A percentile compares a stretch with the other conserved stretches of the same genome.
Conservation (phyloP, 2,888 invertebrate genomes). For the Volucella zonaria region DNA sequence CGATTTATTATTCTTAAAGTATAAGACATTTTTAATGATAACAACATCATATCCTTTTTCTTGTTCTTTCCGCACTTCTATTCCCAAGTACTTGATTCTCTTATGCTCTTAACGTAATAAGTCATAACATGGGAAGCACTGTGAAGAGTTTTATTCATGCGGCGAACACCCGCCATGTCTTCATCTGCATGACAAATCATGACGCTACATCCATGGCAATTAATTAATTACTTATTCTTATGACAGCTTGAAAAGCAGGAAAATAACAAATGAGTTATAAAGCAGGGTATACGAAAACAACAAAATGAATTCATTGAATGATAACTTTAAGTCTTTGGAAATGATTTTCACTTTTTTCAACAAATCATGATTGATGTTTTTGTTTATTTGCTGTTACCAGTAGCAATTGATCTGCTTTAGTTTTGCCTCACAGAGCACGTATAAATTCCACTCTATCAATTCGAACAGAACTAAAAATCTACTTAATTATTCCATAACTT, state of each 20-base stretch:
- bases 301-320: slow-evolving; percentile 26
- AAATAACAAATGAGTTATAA: slow-evolving; percentile 31
- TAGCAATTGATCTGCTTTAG: slow-evolving; percentile 32
- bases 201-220: slow-evolving; percentile 54
- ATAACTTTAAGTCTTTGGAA: background rate
- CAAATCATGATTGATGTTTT: slow-evolving; percentile 55
- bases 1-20: slow-evolving; percentile 68
- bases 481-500: slow-evolving; percentile 13
- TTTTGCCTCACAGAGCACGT: slow-evolving; percentile 19
- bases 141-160: slow-evolving; percentile 32
- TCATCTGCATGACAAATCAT: slow-evolving; percentile 63
- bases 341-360: background rate
- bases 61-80: slow-evolving; percentile 49
- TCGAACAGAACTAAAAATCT: slow-evolving; percentile 25
- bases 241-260: slow-evolving; percentile 42
- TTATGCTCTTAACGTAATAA: slow-evolving; percentile 54
- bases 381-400: slow-evolving; percentile 44
- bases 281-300: slow-evolving; percentile 4
- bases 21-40: slow-evolving; percentile 68
- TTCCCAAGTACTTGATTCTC: slow-evolving; percentile 34
- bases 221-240: slow-evolving; percentile 65
- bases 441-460: slow-evolving; percentile 45
- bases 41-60: slow-evolving; percentile 62
- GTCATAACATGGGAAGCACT: slow-evolving; percentile 33
- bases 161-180: slow-evolving; percentile 33